Percentiles rank a stretch among this genome's conserved stretches.
Conservation (phyloP, 2,797 vertebrate genomes). For the Phoeniculus purpureus region DNA sequence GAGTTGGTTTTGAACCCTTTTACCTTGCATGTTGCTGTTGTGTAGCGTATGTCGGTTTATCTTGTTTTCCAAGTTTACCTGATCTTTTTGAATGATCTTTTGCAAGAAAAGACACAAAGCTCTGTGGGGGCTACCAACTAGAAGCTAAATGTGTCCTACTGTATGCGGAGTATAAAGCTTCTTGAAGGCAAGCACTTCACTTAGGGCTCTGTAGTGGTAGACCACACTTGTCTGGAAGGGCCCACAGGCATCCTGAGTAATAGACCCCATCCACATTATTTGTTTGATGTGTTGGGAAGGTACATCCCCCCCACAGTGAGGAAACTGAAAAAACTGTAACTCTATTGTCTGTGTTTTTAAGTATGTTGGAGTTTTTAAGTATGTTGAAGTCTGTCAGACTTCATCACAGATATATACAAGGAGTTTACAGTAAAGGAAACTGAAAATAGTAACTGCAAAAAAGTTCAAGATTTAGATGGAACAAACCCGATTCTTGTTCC, state of each 20-base stretch:
- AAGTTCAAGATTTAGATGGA: neutral
- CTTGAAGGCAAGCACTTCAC: neutral
- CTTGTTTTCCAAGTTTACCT: neutral
- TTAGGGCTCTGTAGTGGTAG: neutral
- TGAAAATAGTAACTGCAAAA: neutral
- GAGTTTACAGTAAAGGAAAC: neutral
- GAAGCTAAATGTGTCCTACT: neutral
- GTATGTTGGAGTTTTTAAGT: neutral
- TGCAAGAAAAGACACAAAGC: neutral
- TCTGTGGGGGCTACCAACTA: too few relatives aligned
- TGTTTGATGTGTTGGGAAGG: neutral
- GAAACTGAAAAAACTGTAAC: accelerated
- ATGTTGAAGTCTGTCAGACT: neutral
- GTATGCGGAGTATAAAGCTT: neutral
- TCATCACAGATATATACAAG: neutral
- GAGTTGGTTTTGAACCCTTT: neutral
- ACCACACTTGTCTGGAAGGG: neutral
- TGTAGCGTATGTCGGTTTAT: neutral
- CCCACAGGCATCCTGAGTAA: neutral
- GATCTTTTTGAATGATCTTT: neutral
- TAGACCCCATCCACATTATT: neutral
- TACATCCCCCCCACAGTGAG: neutral
- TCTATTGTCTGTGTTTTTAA: neutral
- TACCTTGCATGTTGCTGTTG: neutral
- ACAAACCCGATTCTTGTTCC: neutral